A percentile compares a stretch with the other conserved stretches of the same genome.
Evolutionary conservation across 2,797 vertebrate genomes (phyloP).

Genomic region (Sebastiscus albofasciatus): DNA sequence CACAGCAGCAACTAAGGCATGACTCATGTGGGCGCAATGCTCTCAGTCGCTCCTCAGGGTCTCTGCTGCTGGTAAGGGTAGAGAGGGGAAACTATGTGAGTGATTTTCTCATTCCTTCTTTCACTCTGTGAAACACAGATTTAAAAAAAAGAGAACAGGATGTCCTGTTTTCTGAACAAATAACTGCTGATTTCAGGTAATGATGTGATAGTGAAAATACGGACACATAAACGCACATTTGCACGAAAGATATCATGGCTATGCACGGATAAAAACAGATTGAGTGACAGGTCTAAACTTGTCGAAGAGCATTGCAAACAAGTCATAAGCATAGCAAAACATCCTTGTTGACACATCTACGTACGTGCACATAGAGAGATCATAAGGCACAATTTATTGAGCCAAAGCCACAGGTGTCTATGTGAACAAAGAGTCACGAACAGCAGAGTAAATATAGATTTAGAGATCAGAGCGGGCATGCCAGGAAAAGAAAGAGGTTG

Average conservation of each 20-base stretch:
- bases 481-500: slow-evolving; percentile 30
- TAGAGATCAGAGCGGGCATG: slow-evolving; percentile 9
- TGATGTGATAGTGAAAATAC: neutral
- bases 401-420: slow-evolving; percentile 61
- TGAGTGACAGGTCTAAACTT: slow-evolving; percentile 32
- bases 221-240: neutral
- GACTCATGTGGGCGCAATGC: slow-evolving; percentile 69
- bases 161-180: slow-evolving; percentile 2
- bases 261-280: neutral
- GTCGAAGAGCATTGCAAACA: slow-evolving; percentile 14
- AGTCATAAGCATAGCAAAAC: slow-evolving; percentile 8
- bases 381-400: neutral
- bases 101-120: slow-evolving; percentile 23
- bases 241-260: neutral
- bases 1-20: slow-evolving; percentile 65
- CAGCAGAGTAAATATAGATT: slow-evolving; percentile 56
- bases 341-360: slow-evolving; percentile 29
- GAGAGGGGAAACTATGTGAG: slow-evolving; percentile 59
- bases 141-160: neutral
- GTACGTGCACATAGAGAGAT: slow-evolving; percentile 8
- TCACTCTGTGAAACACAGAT: slow-evolving; percentile 27
- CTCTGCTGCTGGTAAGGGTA: slow-evolving; percentile 61
- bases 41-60: slow-evolving; percentile 40
- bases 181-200: slow-evolving; percentile 1
- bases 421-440: slow-evolving; percentile 33